A percentile compares a stretch with the other conserved stretches of the same genome.
Conservation (phyloP, 2,113 vertebrate species). For the Cariama cristata region DNA sequence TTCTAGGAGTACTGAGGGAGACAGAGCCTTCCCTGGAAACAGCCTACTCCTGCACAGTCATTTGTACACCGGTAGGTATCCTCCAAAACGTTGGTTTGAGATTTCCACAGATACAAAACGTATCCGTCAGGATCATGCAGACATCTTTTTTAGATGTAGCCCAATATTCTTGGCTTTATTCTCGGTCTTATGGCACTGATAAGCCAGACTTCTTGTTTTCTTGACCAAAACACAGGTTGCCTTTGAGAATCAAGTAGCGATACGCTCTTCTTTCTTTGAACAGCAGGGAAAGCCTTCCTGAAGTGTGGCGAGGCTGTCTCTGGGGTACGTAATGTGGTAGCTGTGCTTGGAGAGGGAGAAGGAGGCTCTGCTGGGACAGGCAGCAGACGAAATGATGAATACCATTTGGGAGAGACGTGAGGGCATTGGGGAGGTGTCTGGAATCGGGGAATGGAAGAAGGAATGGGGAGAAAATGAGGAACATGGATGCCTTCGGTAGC, state of each 20-base stretch:
- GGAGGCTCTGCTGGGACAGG: background rate
- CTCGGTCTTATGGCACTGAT: background rate
- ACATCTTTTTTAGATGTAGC: background rate
- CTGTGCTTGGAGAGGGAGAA: background rate
- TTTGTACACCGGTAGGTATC: background rate
- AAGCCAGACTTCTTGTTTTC: background rate
- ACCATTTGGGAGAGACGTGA: background rate
- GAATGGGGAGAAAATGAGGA: background rate
- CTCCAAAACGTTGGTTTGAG: background rate
- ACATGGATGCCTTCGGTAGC: background rate
- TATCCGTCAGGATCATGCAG: background rate
- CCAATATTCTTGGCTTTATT: background rate
- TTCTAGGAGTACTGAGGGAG: background rate
- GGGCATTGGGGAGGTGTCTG: background rate
- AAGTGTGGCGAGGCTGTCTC: background rate
- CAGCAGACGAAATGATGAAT: background rate
- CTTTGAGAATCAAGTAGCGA: background rate
- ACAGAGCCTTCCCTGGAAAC: background rate
- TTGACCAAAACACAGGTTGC: background rate
- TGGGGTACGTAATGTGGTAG: background rate
- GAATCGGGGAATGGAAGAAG: background rate
- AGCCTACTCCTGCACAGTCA: background rate
- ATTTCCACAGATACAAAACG: background rate
- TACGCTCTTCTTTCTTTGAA: background rate
- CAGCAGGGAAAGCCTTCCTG: background rate